These are phyloP conservation scores for Pelosia muscerda DNA, from an alignment of 2,888 invertebrate genomes.

Conservation along the genomic window DNA sequence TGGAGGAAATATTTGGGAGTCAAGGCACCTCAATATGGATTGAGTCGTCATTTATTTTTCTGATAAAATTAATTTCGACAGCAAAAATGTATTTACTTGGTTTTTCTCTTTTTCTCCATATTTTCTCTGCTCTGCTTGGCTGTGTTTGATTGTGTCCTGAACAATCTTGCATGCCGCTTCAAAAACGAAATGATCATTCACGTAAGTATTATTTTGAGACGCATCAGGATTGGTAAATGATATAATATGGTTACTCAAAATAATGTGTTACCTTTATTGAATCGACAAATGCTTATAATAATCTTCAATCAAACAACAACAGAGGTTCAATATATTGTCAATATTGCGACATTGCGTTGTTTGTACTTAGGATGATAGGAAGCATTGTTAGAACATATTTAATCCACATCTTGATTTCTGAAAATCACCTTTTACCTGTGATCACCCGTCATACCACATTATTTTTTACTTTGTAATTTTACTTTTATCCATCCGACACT, in stretches of 20 bases:
- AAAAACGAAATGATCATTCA: conserved; percentile 90
- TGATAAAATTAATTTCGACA: conserved; percentile 83
- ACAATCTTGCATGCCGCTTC: conserved; percentile 93
- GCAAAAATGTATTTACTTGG: conserved; percentile 90
- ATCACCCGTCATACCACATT: conserved; percentile 77
- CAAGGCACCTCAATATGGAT: conserved; percentile 83
- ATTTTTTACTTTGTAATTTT: conserved; percentile 64
- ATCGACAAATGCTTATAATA: conserved; percentile 40
- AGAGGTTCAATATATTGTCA: conserved; percentile 42
- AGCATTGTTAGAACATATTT: conserved; percentile 50
- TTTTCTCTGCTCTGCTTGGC: conserved; percentile 94
- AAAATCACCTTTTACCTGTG: conserved; percentile 73
- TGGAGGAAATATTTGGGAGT: conserved; percentile 56
- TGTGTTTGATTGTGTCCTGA: conserved; percentile 94
- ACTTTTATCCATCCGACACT: conserved; percentile 82
- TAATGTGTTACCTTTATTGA: conserved; percentile 45
- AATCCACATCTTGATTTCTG: conserved; percentile 49
- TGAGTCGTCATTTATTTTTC: conserved; percentile 84
- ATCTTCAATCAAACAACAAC: conserved; percentile 39
- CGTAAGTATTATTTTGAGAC: conserved; percentile 91
- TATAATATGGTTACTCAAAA: conserved; percentile 50
- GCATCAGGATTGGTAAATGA: conserved; percentile 73
- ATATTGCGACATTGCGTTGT: conserved; percentile 37
- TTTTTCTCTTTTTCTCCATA: conserved; percentile 92
- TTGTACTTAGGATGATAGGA: conserved; percentile 54